A percentile compares a stretch with the other conserved stretches of the same genome.
Conservation (phyloP, 1,140 invertebrate species). For the Macrosteles quadrilineatus region DNA sequence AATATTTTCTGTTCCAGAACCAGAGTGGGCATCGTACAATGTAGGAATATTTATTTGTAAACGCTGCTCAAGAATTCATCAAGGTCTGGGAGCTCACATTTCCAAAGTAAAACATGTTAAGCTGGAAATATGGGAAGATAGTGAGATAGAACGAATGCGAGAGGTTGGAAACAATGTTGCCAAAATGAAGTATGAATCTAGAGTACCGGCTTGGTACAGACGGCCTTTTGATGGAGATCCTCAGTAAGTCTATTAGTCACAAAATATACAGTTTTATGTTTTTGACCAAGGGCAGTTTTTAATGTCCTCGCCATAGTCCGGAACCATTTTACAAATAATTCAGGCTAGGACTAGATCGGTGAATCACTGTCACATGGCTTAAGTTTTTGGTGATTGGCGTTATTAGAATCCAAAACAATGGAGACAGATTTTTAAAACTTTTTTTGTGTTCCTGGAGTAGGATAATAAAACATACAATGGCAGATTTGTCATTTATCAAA, state of each 20-base stretch:
- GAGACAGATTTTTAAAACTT: no score
- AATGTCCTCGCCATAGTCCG: no score
- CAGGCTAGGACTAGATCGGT: no score
- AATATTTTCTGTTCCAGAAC: conserved; percentile 61
- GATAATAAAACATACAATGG: no score
- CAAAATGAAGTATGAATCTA: conserved; percentile 76
- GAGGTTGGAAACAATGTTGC: conserved; percentile 78
- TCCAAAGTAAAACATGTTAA: conserved; percentile 88
- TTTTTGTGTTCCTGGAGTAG: no score
- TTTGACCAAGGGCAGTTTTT: no score
- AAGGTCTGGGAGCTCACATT: conserved; percentile 81
- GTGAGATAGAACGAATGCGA: conserved; percentile 76
- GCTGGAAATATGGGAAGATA: conserved; percentile 83
- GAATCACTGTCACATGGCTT: no score
- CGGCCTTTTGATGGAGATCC: conserved; percentile 74
- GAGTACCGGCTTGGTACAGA: conserved; percentile 80
- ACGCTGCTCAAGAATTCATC: conserved; percentile 79
- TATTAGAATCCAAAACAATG: no score
- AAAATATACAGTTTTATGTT: no score
- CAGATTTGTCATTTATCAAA: no score
- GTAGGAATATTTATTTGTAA: conserved; percentile 88
- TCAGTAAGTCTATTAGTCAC: conserved; percentile 67
- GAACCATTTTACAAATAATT: no score
- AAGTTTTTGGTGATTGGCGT: no score
- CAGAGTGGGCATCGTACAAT: conserved; percentile 90